phyloP scores from a whole-genome alignment of 2,797 vertebrate species.

The Halcyon smyrnensis region DNA sequence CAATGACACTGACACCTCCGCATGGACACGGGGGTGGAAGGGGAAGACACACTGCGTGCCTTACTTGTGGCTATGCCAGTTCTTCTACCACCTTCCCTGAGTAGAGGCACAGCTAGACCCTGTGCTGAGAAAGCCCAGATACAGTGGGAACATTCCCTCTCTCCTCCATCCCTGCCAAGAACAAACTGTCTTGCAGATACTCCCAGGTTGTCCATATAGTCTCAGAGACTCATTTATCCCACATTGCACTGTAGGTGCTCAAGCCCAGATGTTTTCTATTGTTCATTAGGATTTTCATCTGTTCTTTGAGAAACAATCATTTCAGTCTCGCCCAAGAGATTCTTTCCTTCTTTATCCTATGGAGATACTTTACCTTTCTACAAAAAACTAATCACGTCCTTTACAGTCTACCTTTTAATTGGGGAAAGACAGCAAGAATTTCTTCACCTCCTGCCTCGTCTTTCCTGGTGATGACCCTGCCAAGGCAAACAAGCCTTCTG shows the following conservation, averaged over 20 bases:
- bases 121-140: neutral
- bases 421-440: neutral
- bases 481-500: neutral
- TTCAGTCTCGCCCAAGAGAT: neutral
- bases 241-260: accelerated
- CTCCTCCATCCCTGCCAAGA: neutral
- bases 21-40: neutral
- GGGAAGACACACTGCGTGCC: neutral
- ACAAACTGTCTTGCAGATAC: neutral
- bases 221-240: neutral
- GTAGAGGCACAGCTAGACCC: neutral
- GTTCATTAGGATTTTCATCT: neutral
- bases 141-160: neutral
- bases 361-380: neutral
- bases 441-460: neutral
- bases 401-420: neutral
- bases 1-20: neutral
- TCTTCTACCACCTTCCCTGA: neutral
- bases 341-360: neutral
- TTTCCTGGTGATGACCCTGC: neutral
- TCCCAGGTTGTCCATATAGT: neutral
- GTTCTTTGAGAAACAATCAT: neutral
- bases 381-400: accelerated
- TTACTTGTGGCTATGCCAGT: neutral
- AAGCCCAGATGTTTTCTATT: neutral